These are phyloP conservation scores for Caenorhabditis briggsae DNA, from an alignment of 1,140 invertebrate genomes.

Conservation along the genomic window DNA sequence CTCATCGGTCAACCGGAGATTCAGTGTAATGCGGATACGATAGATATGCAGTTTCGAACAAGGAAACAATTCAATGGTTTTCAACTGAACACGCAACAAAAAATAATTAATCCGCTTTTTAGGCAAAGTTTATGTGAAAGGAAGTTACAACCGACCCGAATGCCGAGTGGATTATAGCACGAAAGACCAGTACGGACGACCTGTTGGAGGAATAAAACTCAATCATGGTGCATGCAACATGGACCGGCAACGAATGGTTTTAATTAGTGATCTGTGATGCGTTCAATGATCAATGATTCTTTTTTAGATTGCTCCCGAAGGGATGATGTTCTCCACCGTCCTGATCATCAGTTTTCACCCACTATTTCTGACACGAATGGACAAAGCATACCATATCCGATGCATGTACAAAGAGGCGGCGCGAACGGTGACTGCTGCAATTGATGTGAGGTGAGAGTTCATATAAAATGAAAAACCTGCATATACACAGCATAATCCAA, in stretches of 20 bases:
- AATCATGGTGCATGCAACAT: conserved; percentile 77
- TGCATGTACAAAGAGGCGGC: conserved; percentile 74
- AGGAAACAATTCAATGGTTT: conserved; percentile 72
- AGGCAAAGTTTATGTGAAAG: conserved; percentile 69
- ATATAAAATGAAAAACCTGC: neutral
- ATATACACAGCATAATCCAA: neutral
- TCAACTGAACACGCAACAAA: neutral
- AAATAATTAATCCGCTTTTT: neutral
- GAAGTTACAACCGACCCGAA: conserved; percentile 76
- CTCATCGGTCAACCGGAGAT: conserved; percentile 74
- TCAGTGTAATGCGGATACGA: conserved; percentile 75
- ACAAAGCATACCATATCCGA: conserved; percentile 77
- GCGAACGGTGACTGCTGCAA: conserved; percentile 68
- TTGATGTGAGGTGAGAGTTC: conserved; percentile 74
- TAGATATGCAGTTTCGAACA: conserved; percentile 76
- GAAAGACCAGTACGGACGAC: conserved; percentile 66
- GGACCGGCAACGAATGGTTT: conserved; percentile 73
- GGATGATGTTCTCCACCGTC: conserved; percentile 77
- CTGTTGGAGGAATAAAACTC: conserved; percentile 73
- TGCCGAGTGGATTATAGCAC: conserved; percentile 76
- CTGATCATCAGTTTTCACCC: conserved; percentile 77
- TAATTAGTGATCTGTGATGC: neutral
- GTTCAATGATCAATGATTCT: neutral
- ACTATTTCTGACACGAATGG: conserved; percentile 76
- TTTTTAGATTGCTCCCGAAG: conserved; percentile 69